These are phyloP conservation scores for Drosophila affinis DNA, from an alignment of 2,888 invertebrate genomes.

Conservation along the genomic window DNA sequence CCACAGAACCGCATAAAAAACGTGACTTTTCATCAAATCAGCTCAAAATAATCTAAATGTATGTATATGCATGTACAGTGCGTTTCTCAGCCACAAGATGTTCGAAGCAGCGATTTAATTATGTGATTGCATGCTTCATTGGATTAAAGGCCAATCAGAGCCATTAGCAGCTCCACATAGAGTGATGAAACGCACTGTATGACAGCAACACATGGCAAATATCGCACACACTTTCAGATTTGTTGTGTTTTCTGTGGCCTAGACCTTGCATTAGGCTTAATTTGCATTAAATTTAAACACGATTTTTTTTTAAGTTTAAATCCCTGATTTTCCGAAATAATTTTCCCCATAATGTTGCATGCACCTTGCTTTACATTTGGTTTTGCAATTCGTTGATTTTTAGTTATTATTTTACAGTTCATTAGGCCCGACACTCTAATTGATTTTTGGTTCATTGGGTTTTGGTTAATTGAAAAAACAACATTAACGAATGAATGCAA, in stretches of 20 bases:
- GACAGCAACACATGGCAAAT: not conserved
- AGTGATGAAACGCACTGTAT: constrained; percentile 16
- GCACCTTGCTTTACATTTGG: constrained; percentile 10
- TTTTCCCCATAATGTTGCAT: not conserved
- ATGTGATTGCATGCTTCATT: not conserved
- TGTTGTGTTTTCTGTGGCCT: constrained; percentile 28
- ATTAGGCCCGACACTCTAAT: constrained; percentile 56
- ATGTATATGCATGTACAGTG: constrained; percentile 28
- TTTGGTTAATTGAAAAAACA: constrained; percentile 14
- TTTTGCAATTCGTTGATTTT: constrained; percentile 40
- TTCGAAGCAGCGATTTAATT: not conserved
- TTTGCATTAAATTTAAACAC: constrained; percentile 62
- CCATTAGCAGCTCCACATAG: not conserved
- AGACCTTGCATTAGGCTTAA: constrained; percentile 57
- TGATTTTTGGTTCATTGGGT: constrained; percentile 39
- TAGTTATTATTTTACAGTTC: constrained; percentile 58
- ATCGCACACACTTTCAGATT: constrained; percentile 13
- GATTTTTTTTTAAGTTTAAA: constrained; percentile 40
- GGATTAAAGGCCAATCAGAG: not conserved
- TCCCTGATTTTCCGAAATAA: not conserved
- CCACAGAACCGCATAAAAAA: constrained; percentile 47
- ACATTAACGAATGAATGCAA: no score
- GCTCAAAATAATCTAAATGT: constrained; percentile 11
- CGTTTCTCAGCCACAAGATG: constrained; percentile 3
- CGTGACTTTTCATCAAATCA: constrained; percentile 65